Evolutionary conservation across 1,140 invertebrate genomes (phyloP), one percentile per base, ranked within the genome.

Genomic region (Leptinotarsa texana): DNA sequence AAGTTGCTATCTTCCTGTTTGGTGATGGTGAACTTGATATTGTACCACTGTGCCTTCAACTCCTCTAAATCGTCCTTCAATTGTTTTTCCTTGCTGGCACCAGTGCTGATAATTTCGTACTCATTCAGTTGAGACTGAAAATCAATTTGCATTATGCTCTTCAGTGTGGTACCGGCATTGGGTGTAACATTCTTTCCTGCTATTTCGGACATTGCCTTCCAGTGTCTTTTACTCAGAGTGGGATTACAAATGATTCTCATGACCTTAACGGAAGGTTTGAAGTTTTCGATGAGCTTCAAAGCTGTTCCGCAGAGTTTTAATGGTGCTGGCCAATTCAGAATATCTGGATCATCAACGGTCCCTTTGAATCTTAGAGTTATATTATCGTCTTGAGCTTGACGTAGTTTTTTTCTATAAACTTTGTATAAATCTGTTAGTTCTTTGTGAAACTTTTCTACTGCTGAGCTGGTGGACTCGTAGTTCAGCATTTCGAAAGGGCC

Each of bases 201-300:
- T 67, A 96, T 91, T 51, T 89, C 87, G 0, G 94, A 94, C 90
- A 98, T 96, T 83, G 95, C 92, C 77, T 93, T 90, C 96, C 96
- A 98, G 84, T 98, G 96, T 48, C 94, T 88, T 77, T 94, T 90
- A 8, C 91, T 86, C 70, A 98, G 85, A 1, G 93, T 94, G 33
- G 93, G 91, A 87, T 97, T 97, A 82, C 95, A 96, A 85, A 98
- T 89, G 17, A 94, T 94, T 63, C 91, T 87, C 17, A 94, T 92
- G 63, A 96, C 87, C 65, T 92, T 92, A 63, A 97, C 89, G 78
- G 93, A 91, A 63, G 91, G 90, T 85, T 94, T 87, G 85, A 96
- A 97, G 73, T 93, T 90, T 80, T 92, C 93, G 74, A 96, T 90
- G 73, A 92, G 88, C 70, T 91, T 89, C 47, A 94, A 84, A 5